These are phyloP conservation scores for Catagonus wagneri DNA, from an alignment of 2,113 vertebrate species.

Conservation along the genomic window DNA sequence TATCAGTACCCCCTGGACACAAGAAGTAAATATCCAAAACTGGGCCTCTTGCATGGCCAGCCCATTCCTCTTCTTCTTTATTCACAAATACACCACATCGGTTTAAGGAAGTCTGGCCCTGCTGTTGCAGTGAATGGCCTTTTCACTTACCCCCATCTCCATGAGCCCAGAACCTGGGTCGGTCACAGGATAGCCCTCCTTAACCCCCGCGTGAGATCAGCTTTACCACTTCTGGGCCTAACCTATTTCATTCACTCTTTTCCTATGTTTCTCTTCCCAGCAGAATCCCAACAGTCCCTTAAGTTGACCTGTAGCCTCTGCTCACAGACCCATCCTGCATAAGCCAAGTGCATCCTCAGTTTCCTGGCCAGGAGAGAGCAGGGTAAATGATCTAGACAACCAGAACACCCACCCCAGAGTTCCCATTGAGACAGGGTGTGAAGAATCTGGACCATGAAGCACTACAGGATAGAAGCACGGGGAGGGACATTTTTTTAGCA, in stretches of 20 bases:
- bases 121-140: background rate
- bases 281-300: background rate
- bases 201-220: background rate
- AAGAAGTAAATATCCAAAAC: background rate
- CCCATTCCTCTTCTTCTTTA: background rate
- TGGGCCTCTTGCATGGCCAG: background rate
- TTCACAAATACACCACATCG: background rate
- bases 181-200: background rate
- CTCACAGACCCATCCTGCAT: background rate
- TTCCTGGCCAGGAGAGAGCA: background rate
- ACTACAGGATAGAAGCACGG: background rate
- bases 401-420: background rate
- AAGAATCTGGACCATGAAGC: fast-evolving
- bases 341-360: background rate
- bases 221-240: background rate
- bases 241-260: background rate
- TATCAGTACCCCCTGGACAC: background rate
- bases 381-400: background rate
- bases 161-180: background rate
- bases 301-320: background rate
- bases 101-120: background rate
- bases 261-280: background rate
- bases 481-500: background rate
- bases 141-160: too few relatives aligned
- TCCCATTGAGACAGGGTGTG: fast-evolving